Conservation (phyloP, 2,113 vertebrate species). For the Grantiella picta region DNA sequence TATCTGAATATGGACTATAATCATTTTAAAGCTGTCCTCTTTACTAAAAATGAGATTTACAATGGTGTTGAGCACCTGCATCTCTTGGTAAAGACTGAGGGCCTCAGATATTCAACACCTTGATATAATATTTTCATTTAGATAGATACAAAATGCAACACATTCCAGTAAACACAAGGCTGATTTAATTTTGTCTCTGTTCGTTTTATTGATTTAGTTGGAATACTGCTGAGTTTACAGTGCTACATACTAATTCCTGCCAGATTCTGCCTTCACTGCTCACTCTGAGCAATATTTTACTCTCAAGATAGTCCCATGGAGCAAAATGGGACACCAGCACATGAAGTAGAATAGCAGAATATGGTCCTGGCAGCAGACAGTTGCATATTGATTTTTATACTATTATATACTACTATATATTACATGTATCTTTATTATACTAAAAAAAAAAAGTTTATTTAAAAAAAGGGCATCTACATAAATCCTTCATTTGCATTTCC, state of each 20-base stretch:
- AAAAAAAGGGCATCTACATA: not conserved
- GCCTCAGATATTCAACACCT: not conserved
- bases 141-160: slow-evolving; percentile 30
- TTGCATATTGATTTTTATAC: not conserved
- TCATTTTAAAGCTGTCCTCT: not conserved
- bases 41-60: not conserved
- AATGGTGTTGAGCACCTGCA: not conserved
- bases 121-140: slow-evolving; percentile 5
- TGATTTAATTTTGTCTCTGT: slow-evolving; percentile 56
- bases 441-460: not conserved
- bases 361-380: not conserved
- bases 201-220: slow-evolving; percentile 55
- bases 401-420: not conserved
- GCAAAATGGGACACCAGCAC: not conserved
- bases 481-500: not conserved
- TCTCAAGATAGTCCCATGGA: not conserved
- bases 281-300: slow-evolving; percentile 11
- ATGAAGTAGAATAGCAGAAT: not conserved
- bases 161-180: slow-evolving; percentile 53
- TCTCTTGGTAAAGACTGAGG: not conserved
- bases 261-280: slow-evolving; percentile 29
- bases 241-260: slow-evolving; percentile 28
- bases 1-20: not conserved
- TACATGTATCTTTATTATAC: not conserved
- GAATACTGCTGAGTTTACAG: slow-evolving; percentile 57